phyloP scores from a whole-genome alignment of 2,113 vertebrate genomes.

The Donacobius atricapilla region DNA sequence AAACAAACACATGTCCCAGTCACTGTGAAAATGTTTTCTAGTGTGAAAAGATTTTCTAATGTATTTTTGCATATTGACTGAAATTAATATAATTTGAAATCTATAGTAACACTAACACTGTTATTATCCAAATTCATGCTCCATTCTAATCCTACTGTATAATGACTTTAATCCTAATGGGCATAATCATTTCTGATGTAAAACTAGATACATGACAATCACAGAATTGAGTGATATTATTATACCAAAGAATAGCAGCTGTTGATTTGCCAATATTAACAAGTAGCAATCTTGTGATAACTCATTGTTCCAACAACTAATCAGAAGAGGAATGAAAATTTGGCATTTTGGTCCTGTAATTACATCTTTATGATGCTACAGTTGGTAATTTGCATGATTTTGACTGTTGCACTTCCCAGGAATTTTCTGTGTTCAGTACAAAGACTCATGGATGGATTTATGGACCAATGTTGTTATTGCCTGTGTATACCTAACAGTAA shows the following conservation, averaged over 20 bases:
- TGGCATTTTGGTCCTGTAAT: conserved; percentile 57
- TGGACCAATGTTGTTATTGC: neutral
- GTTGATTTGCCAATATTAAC: conserved; percentile 65
- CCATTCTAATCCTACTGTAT: conserved; percentile 43
- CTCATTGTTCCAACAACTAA: conserved; percentile 60
- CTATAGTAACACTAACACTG: conserved; percentile 50
- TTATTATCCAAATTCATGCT: conserved; percentile 60
- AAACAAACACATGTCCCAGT: conserved; percentile 15
- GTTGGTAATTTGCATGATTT: conserved; percentile 59
- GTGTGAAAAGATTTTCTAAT: conserved; percentile 43
- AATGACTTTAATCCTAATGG: conserved; percentile 66
- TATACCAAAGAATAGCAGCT: conserved; percentile 58
- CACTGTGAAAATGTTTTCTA: conserved; percentile 29
- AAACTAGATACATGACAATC: conserved; percentile 56
- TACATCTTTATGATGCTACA: conserved; percentile 53
- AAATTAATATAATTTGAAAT: conserved; percentile 63
- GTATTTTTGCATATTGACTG: conserved; percentile 55
- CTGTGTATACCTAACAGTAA: neutral
- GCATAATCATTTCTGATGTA: conserved; percentile 61
- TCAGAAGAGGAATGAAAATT: conserved; percentile 44
- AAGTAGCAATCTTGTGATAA: conserved; percentile 62
- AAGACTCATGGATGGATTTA: neutral
- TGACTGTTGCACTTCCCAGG: conserved; percentile 18
- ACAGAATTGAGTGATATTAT: conserved; percentile 64
- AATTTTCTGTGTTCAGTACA: conserved; percentile 25